Base-by-base conservation (phyloP, 2,888 invertebrate species). In the Allygus modestus region DNA sequence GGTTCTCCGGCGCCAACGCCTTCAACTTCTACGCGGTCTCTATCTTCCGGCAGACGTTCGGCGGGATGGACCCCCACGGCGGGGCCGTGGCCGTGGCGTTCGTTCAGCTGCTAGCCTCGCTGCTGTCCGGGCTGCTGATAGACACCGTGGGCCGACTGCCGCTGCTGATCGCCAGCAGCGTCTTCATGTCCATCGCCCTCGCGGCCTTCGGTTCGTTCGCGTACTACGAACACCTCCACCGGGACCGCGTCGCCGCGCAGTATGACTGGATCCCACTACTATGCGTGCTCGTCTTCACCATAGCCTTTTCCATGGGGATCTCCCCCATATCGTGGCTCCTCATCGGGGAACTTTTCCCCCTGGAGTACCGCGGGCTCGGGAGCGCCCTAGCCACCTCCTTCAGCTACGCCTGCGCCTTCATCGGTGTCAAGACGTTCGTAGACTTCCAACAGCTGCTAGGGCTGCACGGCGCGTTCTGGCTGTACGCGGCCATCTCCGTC, bases 301-400 rank as follows among this genome's bases (percentile, higher is more conserved):
- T 96, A 85, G 96, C 96, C 65, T 96, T 96, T 89, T 96, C 96
- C n/a, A 91, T 97, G 88, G 97, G 97, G 81, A 96, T 97, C 91
- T 96, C 96, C 89, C 97, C 97, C 33, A 96, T 97, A 89, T 96
- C 97, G 41, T 96, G 96, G 95, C 91, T 97, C 86, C 91, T 97
- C 89, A 95, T 96, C 88, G 96, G 96, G 84, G 96, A 96, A 90
- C 91, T 97, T 84, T 96, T 97, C 91, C 95, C 97, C 77, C 90
- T 96, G 85, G 96, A 96, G 90, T 96, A 94, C 90, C 92, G 96
- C 89, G 97, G 97, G n/a, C 93, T 96, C 87, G 97, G 97, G 0
- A 96, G 96, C 86, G 96, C 97, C 46, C 93, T 97, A 89, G 96
- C 97, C 20, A 96, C 97, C 0, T 94, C 96, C 77, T 96, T 96